Percentiles rank a stretch among this genome's conserved stretches.
These are phyloP conservation scores for Syrphus vitripennis DNA, from an alignment of 2,888 invertebrate genomes.

Conservation along the genomic window DNA sequence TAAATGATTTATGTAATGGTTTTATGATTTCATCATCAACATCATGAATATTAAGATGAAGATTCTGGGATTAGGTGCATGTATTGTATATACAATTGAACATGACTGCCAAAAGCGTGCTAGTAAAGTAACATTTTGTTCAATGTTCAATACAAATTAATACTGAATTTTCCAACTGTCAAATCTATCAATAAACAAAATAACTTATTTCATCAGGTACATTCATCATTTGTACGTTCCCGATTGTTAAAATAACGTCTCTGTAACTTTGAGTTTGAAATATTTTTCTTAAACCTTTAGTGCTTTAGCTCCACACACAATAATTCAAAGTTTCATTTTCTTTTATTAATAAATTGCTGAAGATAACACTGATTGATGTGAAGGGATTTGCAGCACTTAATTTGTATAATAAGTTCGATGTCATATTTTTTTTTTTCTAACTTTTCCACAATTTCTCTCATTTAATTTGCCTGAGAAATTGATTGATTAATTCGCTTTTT, in stretches of 20 bases:
- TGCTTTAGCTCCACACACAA: too few species aligned
- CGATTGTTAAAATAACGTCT: too few species aligned
- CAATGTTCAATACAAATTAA: too few species aligned
- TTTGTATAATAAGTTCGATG: background rate
- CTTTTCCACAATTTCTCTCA: background rate
- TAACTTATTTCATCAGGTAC: too few species aligned
- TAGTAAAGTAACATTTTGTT: background rate
- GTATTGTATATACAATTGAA: background rate
- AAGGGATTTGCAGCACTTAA: background rate
- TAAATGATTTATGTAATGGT: slow-evolving; percentile 38
- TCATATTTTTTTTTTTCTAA: slow-evolving; percentile 28
- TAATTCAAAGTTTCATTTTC: too few species aligned
- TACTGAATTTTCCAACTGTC: too few species aligned
- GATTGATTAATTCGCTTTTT: slow-evolving; percentile 61
- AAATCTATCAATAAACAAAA: too few species aligned
- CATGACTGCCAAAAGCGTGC: background rate
- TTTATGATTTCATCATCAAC: slow-evolving; percentile 30
- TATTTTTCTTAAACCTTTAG: too few species aligned
- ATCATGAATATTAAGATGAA: slow-evolving; percentile 9
- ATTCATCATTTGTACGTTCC: too few species aligned
- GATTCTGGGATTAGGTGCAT: background rate
- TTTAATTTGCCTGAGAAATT: slow-evolving; percentile 58
- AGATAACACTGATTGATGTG: background rate
- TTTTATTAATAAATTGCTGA: too few species aligned
- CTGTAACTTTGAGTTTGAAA: too few species aligned